Evolutionary conservation across 2,888 invertebrate species (phyloP), one percentile per base, ranked within the genome.

Genomic region (Bellardia bayeri): DNA sequence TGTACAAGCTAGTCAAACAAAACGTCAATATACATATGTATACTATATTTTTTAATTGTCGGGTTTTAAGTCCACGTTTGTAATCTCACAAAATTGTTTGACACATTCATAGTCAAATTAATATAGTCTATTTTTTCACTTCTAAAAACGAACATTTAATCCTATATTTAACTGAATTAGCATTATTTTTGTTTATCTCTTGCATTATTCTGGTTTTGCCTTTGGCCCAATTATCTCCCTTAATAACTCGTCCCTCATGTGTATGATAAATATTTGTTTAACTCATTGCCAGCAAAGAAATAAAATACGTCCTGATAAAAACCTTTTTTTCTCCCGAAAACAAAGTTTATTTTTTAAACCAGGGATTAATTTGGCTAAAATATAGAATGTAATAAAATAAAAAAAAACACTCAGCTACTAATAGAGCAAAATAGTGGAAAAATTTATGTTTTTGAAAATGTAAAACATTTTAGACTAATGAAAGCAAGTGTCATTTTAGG

Each of bases 211-310:
- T 45, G 23, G 14, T 51, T n/a, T 69, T 33, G 8, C 11, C 49
- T 71, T 68, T 51, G 42, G 30, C 45, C 11, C 42, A 68, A 54
- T 54, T 30, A 40, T 33, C 42, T 61, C 11, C 51, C 33, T 58
- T 4, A 54, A n/a, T 23, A 40, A 58, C 2, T 9, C 14, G 37
- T 11, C 23, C 30, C 69, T 37, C n/a, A 16, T 14, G 66, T 68
- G 75, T 68, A 68, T 82, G 75, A 82, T 56, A n/a, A 80, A 71
- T 51, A 71, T 82, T 66, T 56, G 23, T 63, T 33, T 58, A 61
- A 58, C n/a, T 45, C 16, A 9, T 49, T 68, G 54, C 3, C 2
- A 9, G 54, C 3, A 9, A 9, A 64, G 13, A 64, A 64, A 42
- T n/a, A 66, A 5, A 75, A 82, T 75, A 82, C 75, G 68, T 40